A percentile compares a stretch with the other conserved stretches of the same genome.
Evolutionary conservation across 2,113 vertebrate genomes (phyloP).

Genomic region (Crotalus helleri): DNA sequence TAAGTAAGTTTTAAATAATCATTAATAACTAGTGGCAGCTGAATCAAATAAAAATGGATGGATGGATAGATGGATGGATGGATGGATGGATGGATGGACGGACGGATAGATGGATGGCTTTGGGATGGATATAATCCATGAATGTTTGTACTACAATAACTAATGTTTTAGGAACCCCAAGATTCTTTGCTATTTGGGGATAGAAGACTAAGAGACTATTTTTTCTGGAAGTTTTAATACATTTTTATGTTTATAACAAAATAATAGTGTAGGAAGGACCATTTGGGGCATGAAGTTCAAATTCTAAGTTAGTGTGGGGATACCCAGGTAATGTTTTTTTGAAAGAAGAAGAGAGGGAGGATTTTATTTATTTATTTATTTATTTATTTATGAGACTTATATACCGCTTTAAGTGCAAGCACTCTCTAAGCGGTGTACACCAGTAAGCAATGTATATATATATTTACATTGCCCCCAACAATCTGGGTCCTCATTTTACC

Average conservation of each 20-base stretch:
- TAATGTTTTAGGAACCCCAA: neutral
- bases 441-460: no score
- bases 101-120: neutral
- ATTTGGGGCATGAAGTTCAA: neutral
- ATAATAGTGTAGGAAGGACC: neutral
- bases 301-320: neutral
- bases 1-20: neutral
- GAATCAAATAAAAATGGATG: neutral
- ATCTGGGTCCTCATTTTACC: no score
- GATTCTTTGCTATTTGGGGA: neutral
- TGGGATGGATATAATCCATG: neutral
- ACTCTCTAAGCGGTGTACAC: no score
- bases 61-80: neutral
- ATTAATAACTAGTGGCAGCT: neutral
- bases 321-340: neutral
- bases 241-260: neutral
- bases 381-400: no score
- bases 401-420: no score
- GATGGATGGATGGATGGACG: neutral
- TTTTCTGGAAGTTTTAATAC: neutral
- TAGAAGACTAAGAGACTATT: neutral
- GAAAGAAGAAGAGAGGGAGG: no score
- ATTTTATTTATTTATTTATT: no score
- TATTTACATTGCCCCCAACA: no score
- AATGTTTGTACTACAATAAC: neutral